These are phyloP conservation scores for zebrafish (Danio rerio) DNA, from an alignment of 2,113 vertebrate genomes.

Conservation along the genomic window DNA sequence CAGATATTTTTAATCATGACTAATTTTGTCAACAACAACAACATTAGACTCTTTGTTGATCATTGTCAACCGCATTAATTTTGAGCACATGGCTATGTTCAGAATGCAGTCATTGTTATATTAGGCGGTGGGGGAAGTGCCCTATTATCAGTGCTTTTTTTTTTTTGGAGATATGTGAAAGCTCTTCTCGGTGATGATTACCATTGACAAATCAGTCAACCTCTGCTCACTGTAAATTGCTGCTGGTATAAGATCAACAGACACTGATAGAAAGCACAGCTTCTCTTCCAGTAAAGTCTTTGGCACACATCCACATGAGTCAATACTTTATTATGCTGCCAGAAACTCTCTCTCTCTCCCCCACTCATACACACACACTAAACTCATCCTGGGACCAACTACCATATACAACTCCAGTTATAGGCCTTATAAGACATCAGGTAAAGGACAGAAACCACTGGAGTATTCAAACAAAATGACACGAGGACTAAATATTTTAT, in stretches of 20 bases:
- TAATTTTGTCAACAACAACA: not conserved
- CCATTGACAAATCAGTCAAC: not conserved
- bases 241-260: constrained; percentile 12
- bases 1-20: not conserved
- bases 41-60: not conserved
- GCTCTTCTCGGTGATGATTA: not conserved
- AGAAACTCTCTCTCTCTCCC: not conserved
- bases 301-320: constrained; percentile 49
- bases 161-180: too few relatives aligned
- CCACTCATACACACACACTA: not conserved
- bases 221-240: not conserved
- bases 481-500: not conserved
- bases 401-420: not conserved
- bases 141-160: not conserved
- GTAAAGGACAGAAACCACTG: not conserved
- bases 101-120: not conserved
- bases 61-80: not conserved
- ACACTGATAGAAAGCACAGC: constrained; percentile 48
- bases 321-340: constrained; percentile 28
- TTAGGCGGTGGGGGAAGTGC: not conserved
- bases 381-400: not conserved
- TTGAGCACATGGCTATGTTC: not conserved
- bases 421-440: not conserved
- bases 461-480: not conserved
- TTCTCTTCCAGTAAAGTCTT: constrained; percentile 50